These are phyloP conservation scores for Excalfactoria chinensis DNA, from an alignment of 2,113 vertebrate genomes.

Conservation along the genomic window DNA sequence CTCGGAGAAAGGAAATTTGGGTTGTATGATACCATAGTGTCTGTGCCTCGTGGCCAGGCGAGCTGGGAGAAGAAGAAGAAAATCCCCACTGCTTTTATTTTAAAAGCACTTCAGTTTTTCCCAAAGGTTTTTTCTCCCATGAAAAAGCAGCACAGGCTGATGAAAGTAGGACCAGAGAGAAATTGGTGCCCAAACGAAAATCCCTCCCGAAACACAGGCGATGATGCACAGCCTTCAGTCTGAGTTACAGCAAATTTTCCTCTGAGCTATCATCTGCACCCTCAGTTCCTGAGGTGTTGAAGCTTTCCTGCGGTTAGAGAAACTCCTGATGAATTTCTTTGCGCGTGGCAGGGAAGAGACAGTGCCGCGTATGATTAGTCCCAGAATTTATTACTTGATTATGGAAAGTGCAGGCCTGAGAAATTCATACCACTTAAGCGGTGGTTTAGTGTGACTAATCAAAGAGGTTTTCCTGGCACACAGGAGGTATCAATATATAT, in stretches of 20 bases:
- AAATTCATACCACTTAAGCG: slow-evolving; percentile 71
- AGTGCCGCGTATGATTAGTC: slow-evolving; percentile 41
- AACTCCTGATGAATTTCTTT: slow-evolving; percentile 35
- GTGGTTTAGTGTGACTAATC: slow-evolving; percentile 76
- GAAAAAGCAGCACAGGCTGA: not conserved
- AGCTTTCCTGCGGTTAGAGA: slow-evolving; percentile 30
- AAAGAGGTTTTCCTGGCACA: slow-evolving; percentile 77
- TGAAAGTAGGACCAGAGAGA: not conserved
- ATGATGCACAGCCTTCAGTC: not conserved
- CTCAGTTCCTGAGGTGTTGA: not conserved
- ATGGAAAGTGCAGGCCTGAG: slow-evolving; percentile 64
- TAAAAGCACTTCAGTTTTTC: not conserved
- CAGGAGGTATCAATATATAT: slow-evolving; percentile 68
- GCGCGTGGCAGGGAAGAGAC: not conserved
- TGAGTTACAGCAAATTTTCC: not conserved
- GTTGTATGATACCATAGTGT: not conserved
- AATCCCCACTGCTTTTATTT: not conserved
- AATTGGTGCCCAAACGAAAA: not conserved
- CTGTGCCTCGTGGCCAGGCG: accelerated
- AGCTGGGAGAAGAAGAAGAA: not conserved
- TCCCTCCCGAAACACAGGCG: not conserved
- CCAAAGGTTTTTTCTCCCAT: not conserved
- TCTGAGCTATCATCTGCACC: not conserved
- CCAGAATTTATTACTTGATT: slow-evolving; percentile 77
- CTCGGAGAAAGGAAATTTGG: not conserved